Conservation (phyloP, 2,888 invertebrate genomes). For the Phorcus lineatus region DNA sequence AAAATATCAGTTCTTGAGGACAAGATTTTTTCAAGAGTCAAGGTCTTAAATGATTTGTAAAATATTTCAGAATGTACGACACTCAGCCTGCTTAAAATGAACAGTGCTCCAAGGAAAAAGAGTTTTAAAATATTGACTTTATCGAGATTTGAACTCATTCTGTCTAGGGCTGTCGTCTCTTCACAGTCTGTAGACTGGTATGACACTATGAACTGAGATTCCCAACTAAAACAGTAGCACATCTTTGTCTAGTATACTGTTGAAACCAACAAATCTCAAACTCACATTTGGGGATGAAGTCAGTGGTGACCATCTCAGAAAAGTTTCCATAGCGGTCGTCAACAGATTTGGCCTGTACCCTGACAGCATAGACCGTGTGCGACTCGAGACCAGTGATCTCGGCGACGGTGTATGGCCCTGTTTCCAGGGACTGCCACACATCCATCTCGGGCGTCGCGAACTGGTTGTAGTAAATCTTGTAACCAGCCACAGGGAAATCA, state of each 20-base stretch:
- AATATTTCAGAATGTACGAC: no score
- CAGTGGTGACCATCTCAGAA: constrained; percentile 56
- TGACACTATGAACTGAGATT: no score
- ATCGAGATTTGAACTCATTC: no score
- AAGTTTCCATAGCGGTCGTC: constrained; percentile 70
- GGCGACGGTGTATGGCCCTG: constrained; percentile 66
- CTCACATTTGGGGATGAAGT: constrained; percentile 43
- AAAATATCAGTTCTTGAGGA: no score
- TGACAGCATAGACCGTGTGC: constrained; percentile 65
- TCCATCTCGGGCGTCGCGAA: constrained; percentile 64
- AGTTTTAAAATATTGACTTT: no score
- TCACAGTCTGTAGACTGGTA: no score
- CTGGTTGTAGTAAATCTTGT: constrained; percentile 71
- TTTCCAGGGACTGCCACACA: constrained; percentile 67
- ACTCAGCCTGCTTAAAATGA: no score
- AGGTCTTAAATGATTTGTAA: no score
- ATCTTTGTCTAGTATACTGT: neutral
- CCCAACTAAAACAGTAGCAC: neutral
- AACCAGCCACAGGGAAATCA: constrained; percentile 73
- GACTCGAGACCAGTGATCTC: constrained; percentile 64
- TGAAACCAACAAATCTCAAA: neutral
- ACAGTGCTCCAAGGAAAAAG: no score
- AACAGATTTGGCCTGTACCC: constrained; percentile 67
- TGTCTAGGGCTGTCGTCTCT: no score
- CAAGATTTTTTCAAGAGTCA: no score